Evolutionary conservation across 2,888 invertebrate genomes (phyloP), one percentile per base, ranked within the genome.

Genomic region (Vannuccia rotundouncinata): DNA sequence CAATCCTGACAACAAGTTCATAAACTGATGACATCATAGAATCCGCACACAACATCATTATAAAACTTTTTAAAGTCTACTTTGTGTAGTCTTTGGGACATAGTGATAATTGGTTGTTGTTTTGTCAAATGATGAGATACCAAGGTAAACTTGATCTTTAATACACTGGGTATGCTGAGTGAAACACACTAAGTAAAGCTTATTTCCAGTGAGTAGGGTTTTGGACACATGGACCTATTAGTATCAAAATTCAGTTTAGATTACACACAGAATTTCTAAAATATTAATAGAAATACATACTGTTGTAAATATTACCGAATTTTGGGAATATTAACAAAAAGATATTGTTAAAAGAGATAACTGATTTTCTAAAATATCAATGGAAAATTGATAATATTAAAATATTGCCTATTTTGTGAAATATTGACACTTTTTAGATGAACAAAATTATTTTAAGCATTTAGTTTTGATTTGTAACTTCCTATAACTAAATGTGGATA

Each of bases 351-450:
- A n/a, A n/a, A n/a, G n/a, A n/a, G n/a, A n/a, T n/a, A n/a, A n/a
- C n/a, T n/a, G n/a, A 66, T 66, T 66, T 66, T 66, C 66, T 66
- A 66, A 66, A 66, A 66, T 66, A 66, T 66, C 22, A 66, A 66
- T 2, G 66, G 10, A 66, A n/a, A 66, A 66, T 66, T 66, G 66
- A 66, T 66, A 22, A 66, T 66, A 66, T 66, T 66, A 66, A 66
- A 5, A 22, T 45, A 45, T 13, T n/a, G 45, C 17, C 17, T 45
- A 66, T 13, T 66, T 66, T 66, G 22, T 66, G n/a, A n/a, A n/a
- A n/a, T n/a, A n/a, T n/a, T n/a, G n/a, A n/a, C n/a, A n/a, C 25
- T 66, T 66, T 13, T 66, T 66, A 66, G 66, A 66, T 66, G 66
- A 66, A 66, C 13, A 66, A 5, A 66, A 66, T 45, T 66, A 66